Conservation (phyloP, 2,113 vertebrate genomes). For the Podarcis muralis region DNA sequence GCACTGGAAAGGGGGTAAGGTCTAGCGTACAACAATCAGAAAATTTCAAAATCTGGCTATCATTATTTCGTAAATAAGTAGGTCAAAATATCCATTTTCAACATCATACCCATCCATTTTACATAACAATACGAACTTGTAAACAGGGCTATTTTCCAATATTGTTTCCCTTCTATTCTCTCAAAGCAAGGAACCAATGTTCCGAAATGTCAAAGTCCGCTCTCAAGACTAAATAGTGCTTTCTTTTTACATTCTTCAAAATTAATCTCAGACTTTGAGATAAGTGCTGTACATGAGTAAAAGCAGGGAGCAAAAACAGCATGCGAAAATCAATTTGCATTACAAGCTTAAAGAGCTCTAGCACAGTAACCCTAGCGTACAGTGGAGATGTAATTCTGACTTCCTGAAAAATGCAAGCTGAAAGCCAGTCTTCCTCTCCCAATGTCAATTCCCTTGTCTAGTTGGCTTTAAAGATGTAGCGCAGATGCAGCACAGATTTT, state of each 20-base stretch:
- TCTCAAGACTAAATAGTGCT: not conserved
- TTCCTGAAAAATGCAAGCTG: not conserved
- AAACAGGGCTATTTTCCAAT: constrained; percentile 20
- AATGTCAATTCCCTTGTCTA: not conserved
- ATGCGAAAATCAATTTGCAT: not conserved
- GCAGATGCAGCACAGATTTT: not conserved
- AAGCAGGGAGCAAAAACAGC: not conserved
- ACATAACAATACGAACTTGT: not conserved
- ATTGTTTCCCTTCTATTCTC: constrained; percentile 7
- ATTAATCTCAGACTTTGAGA: not conserved
- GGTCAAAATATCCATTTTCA: constrained; percentile 21
- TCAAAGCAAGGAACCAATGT: constrained; percentile 1
- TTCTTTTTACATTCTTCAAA: not conserved
- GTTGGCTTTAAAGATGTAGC: not conserved
- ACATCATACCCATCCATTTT: not conserved
- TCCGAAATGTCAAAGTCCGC: not conserved
- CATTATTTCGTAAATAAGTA: not conserved
- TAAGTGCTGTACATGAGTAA: not conserved
- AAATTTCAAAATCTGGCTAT: constrained; percentile 35
- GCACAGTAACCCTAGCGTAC: not conserved
- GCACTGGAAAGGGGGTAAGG: not conserved
- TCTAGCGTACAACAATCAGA: not conserved
- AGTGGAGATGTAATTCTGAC: not conserved
- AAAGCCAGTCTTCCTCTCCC: not conserved
- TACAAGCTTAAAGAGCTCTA: not conserved